These are phyloP conservation scores for Enteromius viviparus DNA, from an alignment of 2,797 vertebrate genomes.

Conservation along the genomic window DNA sequence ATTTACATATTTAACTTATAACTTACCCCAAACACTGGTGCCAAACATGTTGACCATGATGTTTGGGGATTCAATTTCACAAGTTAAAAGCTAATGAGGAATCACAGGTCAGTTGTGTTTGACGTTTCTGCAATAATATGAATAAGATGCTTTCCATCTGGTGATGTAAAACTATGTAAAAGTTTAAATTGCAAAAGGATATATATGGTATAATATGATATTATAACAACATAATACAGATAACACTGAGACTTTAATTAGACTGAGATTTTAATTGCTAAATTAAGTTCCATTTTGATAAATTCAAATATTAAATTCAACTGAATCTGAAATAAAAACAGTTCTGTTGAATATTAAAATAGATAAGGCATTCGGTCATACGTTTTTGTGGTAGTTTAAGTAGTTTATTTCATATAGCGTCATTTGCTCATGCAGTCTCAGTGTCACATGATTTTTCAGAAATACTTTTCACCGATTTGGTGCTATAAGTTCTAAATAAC, in stretches of 20 bases:
- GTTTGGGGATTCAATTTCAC: slow-evolving; percentile 12
- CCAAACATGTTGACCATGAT: background rate
- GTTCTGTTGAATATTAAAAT: background rate
- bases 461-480: background rate
- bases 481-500: background rate
- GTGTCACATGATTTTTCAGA: background rate
- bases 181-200: background rate
- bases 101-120: background rate
- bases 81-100: slow-evolving; percentile 5
- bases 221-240: background rate
- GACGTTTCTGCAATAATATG: background rate
- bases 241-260: too few relatives aligned
- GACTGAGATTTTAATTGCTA: background rate
- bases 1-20: too few relatives aligned
- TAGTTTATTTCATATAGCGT: background rate
- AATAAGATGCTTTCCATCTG: background rate
- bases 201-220: background rate
- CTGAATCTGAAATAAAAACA: background rate
- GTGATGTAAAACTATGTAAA: background rate
- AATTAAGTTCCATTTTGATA: background rate
- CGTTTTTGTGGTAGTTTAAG: background rate
- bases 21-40: too few relatives aligned
- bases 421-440: background rate
- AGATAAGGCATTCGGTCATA: background rate
- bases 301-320: background rate